Conservation (phyloP, 2,113 vertebrate genomes). For the Panurus biarmicus region DNA sequence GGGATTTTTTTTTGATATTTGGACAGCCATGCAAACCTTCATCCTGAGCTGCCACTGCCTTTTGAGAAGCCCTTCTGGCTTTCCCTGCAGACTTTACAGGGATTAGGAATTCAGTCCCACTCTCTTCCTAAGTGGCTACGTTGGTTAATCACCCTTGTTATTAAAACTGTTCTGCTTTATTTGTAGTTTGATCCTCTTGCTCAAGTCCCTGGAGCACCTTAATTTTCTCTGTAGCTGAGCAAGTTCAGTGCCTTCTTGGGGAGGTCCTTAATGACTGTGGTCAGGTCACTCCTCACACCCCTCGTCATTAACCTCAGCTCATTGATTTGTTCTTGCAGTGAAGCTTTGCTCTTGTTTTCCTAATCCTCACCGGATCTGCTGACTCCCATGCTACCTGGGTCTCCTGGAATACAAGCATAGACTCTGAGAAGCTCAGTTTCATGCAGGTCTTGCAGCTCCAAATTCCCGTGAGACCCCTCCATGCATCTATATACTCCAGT, state of each 20-base stretch:
- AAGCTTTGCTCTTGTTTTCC: not conserved
- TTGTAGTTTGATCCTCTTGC: not conserved
- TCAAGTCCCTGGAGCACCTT: not conserved
- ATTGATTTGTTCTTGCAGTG: not conserved
- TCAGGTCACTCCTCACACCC: not conserved
- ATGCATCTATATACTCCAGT: not conserved
- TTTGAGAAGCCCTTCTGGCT: not conserved
- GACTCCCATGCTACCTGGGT: not conserved
- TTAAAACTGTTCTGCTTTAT: not conserved
- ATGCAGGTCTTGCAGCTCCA: not conserved
- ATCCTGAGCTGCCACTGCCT: not conserved
- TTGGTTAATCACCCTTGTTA: not conserved
- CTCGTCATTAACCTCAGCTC: not conserved
- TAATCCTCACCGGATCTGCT: not conserved
- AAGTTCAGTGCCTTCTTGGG: not conserved
- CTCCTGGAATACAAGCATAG: not conserved
- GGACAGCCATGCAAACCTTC: not conserved
- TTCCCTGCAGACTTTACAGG: not conserved
- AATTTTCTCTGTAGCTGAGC: not conserved
- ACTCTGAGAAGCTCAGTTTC: accelerated
- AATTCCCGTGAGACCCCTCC: not conserved
- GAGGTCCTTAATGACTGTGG: not conserved
- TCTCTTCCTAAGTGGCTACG: not conserved
- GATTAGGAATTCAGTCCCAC: not conserved
- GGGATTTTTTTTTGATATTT: not conserved